These are phyloP conservation scores for Sebastes alutus DNA, from an alignment of 2,797 vertebrate genomes.

Conservation along the genomic window DNA sequence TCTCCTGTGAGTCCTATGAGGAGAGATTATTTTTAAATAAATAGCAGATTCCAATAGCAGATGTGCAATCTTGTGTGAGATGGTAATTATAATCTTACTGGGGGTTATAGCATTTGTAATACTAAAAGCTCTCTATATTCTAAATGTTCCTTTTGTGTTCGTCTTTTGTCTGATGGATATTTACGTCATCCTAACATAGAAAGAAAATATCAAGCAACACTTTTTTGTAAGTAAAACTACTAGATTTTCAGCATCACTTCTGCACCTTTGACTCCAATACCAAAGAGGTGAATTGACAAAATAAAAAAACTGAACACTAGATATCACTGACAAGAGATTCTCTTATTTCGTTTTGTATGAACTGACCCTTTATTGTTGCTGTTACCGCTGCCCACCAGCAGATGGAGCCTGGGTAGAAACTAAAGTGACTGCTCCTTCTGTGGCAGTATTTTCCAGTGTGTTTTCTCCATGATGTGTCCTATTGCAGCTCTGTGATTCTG, in stretches of 20 bases:
- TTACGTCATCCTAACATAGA: too few species aligned
- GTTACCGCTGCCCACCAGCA: conserved; percentile 2
- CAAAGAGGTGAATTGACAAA: too few species aligned
- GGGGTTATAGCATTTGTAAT: not conserved
- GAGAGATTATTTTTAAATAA: too few species aligned
- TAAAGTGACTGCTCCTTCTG: not conserved
- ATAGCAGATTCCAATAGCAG: not conserved
- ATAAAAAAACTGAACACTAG: not conserved
- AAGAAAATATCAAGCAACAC: too few species aligned
- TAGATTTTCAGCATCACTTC: fast-evolving
- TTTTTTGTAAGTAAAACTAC: too few species aligned
- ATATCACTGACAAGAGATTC: not conserved
- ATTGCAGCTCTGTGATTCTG: not conserved
- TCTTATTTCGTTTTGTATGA: not conserved
- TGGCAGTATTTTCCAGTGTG: not conserved
- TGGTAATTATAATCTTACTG: not conserved
- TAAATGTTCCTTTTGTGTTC: not conserved
- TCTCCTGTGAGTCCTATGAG: not conserved
- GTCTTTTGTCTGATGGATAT: not conserved
- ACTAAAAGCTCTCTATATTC: not conserved
- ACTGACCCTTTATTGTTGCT: not conserved
- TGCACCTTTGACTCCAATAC: not conserved
- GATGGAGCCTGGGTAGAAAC: not conserved
- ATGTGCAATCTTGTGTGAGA: not conserved
- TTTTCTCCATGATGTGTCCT: not conserved